These are phyloP conservation scores for Todiramphus chloris DNA, from an alignment of 2,113 vertebrate species.

Conservation along the genomic window DNA sequence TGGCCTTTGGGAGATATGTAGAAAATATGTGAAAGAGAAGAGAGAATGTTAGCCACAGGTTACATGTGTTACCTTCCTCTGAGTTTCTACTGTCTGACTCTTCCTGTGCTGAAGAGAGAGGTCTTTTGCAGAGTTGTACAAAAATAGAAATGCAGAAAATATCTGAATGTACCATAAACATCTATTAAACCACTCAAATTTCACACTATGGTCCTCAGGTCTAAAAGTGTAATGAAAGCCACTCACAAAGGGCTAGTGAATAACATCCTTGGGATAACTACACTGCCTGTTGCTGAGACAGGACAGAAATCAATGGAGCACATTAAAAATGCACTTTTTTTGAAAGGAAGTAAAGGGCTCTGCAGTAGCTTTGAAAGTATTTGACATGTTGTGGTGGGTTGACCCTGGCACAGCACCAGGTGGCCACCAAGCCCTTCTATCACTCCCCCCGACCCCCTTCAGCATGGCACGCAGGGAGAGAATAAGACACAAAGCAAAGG, in stretches of 20 bases:
- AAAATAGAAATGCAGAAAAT: background rate
- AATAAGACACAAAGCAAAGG: too few species aligned
- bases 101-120: background rate
- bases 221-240: background rate
- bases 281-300: background rate
- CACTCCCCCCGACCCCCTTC: too few species aligned
- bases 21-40: background rate
- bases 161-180: background rate
- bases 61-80: background rate
- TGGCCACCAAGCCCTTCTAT: too few species aligned
- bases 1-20: rapidly evolving
- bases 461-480: too few species aligned
- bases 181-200: background rate
- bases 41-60: background rate
- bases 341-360: background rate
- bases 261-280: background rate
- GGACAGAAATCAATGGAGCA: background rate
- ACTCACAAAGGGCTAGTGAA: background rate
- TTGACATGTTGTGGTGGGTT: background rate
- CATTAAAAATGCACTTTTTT: background rate
- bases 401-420: too few species aligned
- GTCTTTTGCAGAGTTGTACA: background rate
- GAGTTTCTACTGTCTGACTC: background rate
- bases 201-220: background rate
- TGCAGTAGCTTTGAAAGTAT: background rate